phyloP scores from a whole-genome alignment of 1,140 invertebrate species.

The Hycleus phaleratus region DNA sequence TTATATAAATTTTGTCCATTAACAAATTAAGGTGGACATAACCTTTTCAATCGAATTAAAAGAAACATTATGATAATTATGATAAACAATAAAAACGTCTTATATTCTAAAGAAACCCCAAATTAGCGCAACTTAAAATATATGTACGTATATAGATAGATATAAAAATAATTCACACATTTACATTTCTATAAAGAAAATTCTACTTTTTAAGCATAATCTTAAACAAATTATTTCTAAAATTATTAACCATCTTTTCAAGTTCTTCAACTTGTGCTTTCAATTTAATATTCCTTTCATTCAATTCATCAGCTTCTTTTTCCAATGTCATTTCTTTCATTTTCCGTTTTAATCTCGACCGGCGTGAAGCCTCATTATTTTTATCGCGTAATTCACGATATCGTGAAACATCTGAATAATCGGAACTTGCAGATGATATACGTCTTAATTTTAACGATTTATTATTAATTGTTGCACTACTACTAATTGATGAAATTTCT shows the following conservation, averaged over 20 bases:
- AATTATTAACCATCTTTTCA: slow-evolving; percentile 34
- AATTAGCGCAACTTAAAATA: slow-evolving; percentile 4
- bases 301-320: slow-evolving; percentile 30
- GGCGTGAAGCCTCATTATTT: slow-evolving; percentile 68
- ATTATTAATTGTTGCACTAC: background rate
- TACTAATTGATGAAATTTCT: background rate
- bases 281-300: slow-evolving; percentile 32
- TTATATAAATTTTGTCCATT: no score
- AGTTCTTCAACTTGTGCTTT: slow-evolving; percentile 37
- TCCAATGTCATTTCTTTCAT: slow-evolving; percentile 47
- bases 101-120: slow-evolving; percentile 14
- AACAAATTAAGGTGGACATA: no score
- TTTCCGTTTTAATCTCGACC: slow-evolving; percentile 63
- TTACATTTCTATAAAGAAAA: background rate
- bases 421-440: slow-evolving; percentile 29
- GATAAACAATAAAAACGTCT: background rate
- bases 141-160: background rate
- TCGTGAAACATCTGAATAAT: slow-evolving; percentile 38
- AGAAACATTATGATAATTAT: no score
- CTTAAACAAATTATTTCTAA: slow-evolving; percentile 37
- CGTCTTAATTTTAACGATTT: slow-evolving; percentile 6
- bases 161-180: no score
- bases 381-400: slow-evolving; percentile 62
- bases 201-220: slow-evolving; percentile 34
- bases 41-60: no score